Percentiles rank a stretch among this genome's conserved stretches.
Evolutionary conservation across 2,113 vertebrate genomes (phyloP).

Genomic region (Cynopterus brachyotis): DNA sequence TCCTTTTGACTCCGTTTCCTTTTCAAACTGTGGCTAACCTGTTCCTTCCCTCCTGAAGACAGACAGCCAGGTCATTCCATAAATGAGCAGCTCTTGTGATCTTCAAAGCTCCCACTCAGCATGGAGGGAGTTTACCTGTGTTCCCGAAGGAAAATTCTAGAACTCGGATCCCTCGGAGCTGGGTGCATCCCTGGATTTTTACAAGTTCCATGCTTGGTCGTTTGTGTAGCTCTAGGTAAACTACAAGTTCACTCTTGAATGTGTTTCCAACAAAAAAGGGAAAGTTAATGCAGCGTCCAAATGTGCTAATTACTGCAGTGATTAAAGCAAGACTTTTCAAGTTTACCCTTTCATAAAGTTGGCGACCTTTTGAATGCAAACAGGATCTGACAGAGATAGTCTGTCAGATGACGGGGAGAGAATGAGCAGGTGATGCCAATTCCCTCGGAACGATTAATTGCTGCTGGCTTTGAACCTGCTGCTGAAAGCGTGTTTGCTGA

Average conservation of each 20-base stretch:
- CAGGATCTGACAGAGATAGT: conserved; percentile 50
- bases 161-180: no score
- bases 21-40: not conserved
- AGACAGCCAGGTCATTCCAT: not conserved
- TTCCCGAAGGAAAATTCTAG: not conserved
- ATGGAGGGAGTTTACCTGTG: not conserved
- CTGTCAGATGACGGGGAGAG: not conserved
- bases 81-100: no score
- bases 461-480: not conserved
- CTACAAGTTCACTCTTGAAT: conserved; percentile 59
- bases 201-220: not conserved
- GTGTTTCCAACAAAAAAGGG: conserved; percentile 41
- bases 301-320: conserved; percentile 65
- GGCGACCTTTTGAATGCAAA: conserved; percentile 67
- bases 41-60: not conserved
- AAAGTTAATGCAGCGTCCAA: conserved; percentile 72
- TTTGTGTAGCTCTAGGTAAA: conserved; percentile 11
- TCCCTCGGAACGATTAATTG: not conserved
- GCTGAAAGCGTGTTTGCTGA: conserved; percentile 10
- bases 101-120: not conserved
- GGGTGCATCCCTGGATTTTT: not conserved
- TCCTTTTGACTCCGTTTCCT: not conserved
- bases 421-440: not conserved
- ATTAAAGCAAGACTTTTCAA: conserved; percentile 79
- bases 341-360: conserved; percentile 57